Percentiles rank a stretch among this genome's conserved stretches.
These are phyloP conservation scores for Limanda limanda DNA, from an alignment of 2,113 vertebrate genomes.

Conservation along the genomic window DNA sequence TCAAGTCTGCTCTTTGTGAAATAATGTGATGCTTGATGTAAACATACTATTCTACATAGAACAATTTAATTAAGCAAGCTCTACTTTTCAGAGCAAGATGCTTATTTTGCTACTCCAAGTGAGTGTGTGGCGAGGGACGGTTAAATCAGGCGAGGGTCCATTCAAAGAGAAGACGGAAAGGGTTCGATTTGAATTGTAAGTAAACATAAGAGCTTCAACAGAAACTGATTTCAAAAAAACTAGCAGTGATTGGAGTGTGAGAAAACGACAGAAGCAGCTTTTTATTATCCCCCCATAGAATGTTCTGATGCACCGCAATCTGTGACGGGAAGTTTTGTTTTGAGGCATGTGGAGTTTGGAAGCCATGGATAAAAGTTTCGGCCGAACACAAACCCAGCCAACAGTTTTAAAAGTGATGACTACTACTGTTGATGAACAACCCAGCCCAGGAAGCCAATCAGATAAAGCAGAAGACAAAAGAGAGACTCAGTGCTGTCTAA, in stretches of 20 bases:
- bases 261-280: background rate
- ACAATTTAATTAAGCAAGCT: background rate
- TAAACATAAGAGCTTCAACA: background rate
- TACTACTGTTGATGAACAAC: background rate
- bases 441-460: background rate
- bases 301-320: background rate
- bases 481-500: background rate
- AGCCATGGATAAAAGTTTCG: background rate
- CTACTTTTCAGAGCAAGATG: background rate
- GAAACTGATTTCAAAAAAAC: background rate
- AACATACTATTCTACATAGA: background rate
- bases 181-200: background rate
- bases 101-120: background rate
- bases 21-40: background rate
- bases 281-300: background rate
- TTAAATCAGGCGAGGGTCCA: background rate
- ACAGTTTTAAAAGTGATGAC: background rate
- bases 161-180: background rate
- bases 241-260: background rate
- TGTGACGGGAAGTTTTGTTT: background rate
- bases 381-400: background rate
- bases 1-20: background rate
- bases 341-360: background rate
- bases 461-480: constrained; percentile 4
- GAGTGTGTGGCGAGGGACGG: background rate